A percentile compares a stretch with the other conserved stretches of the same genome.
phyloP scores from a whole-genome alignment of 2,113 vertebrate species.

The Cnemophilus loriae region DNA sequence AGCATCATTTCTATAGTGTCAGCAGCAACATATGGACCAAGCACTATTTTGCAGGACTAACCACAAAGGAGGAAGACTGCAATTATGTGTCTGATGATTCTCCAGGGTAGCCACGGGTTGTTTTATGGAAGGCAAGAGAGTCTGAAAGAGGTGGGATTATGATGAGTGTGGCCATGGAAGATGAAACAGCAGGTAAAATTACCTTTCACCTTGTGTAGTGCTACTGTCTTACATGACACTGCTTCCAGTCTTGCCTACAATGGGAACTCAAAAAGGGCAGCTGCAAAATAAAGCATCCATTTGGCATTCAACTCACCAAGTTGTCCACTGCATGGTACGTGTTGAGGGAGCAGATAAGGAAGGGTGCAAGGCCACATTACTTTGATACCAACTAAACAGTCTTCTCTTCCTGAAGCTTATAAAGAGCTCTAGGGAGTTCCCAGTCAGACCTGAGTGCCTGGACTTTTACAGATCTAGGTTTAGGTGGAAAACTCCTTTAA shows the following conservation, averaged over 20 bases:
- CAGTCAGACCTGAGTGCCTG: neutral
- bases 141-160: neutral
- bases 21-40: constrained; percentile 31
- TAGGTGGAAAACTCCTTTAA: neutral
- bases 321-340: neutral
- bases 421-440: neutral
- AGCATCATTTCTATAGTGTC: neutral
- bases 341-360: neutral
- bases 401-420: neutral
- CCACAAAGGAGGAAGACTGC: neutral
- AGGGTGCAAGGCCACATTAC: neutral
- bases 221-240: neutral
- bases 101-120: neutral
- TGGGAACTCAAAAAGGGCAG: neutral
- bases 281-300: neutral
- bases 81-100: neutral
- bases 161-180: neutral
- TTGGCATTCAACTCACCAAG: neutral
- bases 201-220: neutral
- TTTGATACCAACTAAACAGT: neutral
- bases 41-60: neutral
- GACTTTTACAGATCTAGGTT: neutral
- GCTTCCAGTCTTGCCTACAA: neutral
- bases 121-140: neutral
- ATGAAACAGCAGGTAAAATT: neutral